Evolutionary conservation across 2,888 invertebrate species (phyloP), one percentile per base, ranked within the genome.

Genomic region (Eupithecia subumbrata): DNA sequence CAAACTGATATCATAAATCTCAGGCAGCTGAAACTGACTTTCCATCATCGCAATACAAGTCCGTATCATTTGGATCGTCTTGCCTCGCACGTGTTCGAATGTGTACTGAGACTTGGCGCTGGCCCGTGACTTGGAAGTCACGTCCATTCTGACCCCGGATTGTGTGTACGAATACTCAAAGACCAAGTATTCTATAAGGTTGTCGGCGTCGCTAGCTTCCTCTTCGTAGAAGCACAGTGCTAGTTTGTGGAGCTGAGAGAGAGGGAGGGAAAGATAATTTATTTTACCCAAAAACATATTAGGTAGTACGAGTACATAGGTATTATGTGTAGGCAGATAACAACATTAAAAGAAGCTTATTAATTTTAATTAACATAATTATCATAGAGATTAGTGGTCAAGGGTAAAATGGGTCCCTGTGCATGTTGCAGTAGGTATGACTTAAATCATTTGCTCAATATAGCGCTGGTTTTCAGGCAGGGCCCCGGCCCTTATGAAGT

Each of bases 171-270:
- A 56, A 77, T 91, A 94, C 78, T 93, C 90, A 78, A 94, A 92
- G 5, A 90, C 80, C 75, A 92, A 85, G 73, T 90, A 93, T 73
- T 94, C 94, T 0, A 90, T 72, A 11, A 94, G 81, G 73, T 91
- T 92, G n/a, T 91, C 92, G 2, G 78, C 67, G 43, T 83, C 85
- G 71, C 88, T 88, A 7, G 68, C n/a, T 3, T 89, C 89, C 45
- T 87, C 89, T 30, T 91, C 90, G 83, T 94, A 93, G 79, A 94
- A 92, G 77, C 94, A 94, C 14, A 94, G 77, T 0, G 88, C 93
- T 69, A 94, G 80, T 82, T 91, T 88, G 18, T 90, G 88, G 0
- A 94, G 85, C 94, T 94, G 80, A 40, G 37, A 69, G 22, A 7
- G 43, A 43, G 43, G 3, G 30, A 30, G 30, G 30, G 30, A 30